A percentile compares a stretch with the other conserved stretches of the same genome.
phyloP scores from a whole-genome alignment of 2,797 vertebrate species.

The Channallabes apus region DNA sequence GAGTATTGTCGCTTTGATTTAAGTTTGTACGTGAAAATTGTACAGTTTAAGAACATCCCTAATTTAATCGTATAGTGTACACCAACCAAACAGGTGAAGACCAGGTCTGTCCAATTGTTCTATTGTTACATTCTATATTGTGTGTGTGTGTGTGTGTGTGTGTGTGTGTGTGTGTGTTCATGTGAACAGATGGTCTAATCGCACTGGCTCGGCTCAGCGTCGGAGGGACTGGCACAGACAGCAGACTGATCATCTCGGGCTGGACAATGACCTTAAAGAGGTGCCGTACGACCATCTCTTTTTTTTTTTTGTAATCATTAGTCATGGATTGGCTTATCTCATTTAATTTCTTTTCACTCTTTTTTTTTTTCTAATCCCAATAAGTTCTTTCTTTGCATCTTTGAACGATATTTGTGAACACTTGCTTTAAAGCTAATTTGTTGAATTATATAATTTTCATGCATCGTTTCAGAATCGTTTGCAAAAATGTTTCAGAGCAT shows the following conservation, averaged over 20 bases:
- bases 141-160: neutral
- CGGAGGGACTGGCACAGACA: conserved; percentile 80
- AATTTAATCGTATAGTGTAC: neutral
- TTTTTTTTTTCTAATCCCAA: neutral
- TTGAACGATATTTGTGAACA: neutral
- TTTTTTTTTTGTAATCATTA: neutral
- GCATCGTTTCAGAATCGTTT: neutral
- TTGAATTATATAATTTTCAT: neutral
- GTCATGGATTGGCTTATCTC: neutral
- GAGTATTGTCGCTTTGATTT: too few species aligned
- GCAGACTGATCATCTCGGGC: conserved; percentile 77
- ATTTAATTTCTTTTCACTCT: neutral
- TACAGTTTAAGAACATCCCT: neutral
- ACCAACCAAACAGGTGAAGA: neutral
- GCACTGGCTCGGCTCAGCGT: conserved; percentile 80
- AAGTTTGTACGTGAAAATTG: too few species aligned
- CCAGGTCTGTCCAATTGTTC: neutral
- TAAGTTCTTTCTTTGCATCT: neutral
- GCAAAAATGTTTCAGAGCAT: neutral
- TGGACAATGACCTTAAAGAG: conserved; percentile 89
- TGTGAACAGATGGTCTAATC: conserved; percentile 84
- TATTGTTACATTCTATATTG: too few species aligned
- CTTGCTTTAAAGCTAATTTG: neutral
- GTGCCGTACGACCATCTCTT: conserved; percentile 59
- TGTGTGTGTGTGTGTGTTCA: neutral